Evolutionary conservation across 2,797 vertebrate species (phyloP).

Genomic region (Tragopan temminckii): DNA sequence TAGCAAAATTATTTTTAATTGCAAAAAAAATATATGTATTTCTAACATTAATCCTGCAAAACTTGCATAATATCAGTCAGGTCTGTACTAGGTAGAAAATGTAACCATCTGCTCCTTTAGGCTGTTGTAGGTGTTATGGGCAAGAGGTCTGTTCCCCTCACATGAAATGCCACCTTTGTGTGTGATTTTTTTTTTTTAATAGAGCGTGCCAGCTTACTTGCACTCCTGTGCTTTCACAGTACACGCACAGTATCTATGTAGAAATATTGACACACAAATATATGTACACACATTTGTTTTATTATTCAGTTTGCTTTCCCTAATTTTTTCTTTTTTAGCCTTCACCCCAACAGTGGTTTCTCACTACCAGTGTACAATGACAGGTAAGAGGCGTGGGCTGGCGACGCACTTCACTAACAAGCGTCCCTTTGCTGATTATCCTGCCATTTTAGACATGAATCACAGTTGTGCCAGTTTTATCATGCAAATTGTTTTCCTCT

Average conservation of each 20-base stretch:
- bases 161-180: slow-evolving; percentile 38
- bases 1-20: slow-evolving; percentile 30
- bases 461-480: slow-evolving; percentile 64
- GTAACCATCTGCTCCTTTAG: slow-evolving; percentile 2
- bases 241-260: slow-evolving; percentile 59
- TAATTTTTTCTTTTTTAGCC: slow-evolving; percentile 79
- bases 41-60: not conserved
- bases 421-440: slow-evolving; percentile 76
- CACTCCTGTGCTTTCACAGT: slow-evolving; percentile 63
- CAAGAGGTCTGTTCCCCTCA: slow-evolving; percentile 47
- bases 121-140: not conserved
- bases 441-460: slow-evolving; percentile 76
- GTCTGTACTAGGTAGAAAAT: slow-evolving; percentile 16
- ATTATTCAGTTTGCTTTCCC: slow-evolving; percentile 75
- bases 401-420: slow-evolving; percentile 66
- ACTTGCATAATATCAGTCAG: not conserved
- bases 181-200: slow-evolving; percentile 27
- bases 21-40: not conserved
- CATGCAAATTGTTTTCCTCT: slow-evolving; percentile 43
- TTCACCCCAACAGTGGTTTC: slow-evolving; percentile 80
- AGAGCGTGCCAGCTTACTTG: slow-evolving; percentile 57
- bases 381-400: slow-evolving; percentile 73
- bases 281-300: slow-evolving; percentile 74
- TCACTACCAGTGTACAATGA: slow-evolving; percentile 80
- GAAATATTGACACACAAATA: slow-evolving; percentile 71